Conservation (phyloP, 2,113 vertebrate species). For the Hemibates koningsi region DNA sequence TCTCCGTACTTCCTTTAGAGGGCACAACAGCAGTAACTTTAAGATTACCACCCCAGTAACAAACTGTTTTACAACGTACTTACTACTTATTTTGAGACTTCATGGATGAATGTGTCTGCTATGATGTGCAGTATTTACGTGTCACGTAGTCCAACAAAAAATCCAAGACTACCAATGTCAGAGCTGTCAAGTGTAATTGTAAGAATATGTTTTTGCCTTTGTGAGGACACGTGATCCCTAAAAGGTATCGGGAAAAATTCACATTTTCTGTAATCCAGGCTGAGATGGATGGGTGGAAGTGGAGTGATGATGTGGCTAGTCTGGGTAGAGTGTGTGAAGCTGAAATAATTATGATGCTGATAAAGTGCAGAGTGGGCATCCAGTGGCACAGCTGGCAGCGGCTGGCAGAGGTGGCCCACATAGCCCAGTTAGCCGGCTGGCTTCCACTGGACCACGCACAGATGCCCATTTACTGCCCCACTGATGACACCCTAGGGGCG, state of each 20-base stretch:
- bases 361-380: slow-evolving; percentile 48
- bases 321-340: slow-evolving; percentile 50
- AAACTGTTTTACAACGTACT: neutral
- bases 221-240: neutral
- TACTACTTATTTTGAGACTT: neutral
- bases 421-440: slow-evolving; percentile 63
- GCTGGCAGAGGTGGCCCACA: slow-evolving; percentile 62
- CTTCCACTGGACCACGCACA: slow-evolving; percentile 72
- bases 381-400: slow-evolving; percentile 72
- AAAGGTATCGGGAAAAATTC: neutral
- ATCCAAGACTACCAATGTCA: neutral
- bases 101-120: neutral
- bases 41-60: neutral
- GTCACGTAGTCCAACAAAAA: neutral
- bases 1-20: neutral
- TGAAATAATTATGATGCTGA: slow-evolving; percentile 67
- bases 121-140: neutral
- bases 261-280: neutral
- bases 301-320: slow-evolving; percentile 12
- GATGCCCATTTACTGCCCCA: slow-evolving; percentile 76
- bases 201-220: neutral
- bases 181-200: neutral
- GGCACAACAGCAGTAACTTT: neutral
- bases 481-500: slow-evolving; percentile 69
- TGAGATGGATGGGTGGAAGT: neutral